Base-by-base conservation (phyloP, 2,113 vertebrate genomes). In the Ondatra zibethicus region DNA sequence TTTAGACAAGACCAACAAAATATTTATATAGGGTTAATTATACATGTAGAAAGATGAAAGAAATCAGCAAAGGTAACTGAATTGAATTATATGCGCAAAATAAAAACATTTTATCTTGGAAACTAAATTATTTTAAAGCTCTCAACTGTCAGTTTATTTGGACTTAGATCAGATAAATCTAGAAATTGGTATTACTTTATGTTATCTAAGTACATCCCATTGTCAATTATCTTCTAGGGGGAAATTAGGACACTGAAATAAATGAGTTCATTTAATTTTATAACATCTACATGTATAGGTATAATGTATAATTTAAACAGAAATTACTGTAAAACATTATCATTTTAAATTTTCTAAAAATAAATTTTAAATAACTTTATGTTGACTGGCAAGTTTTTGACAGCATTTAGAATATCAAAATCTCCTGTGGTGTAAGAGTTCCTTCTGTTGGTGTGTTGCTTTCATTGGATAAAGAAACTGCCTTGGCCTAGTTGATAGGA, bases 181-280 rank as follows among this genome's bases (percentile, higher is more conserved):
- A 39, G 16, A 33, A 95, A 87, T 19, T 14, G 13, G 6, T 68
- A 12, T 45, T 86, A 13, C 31, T 89, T 86, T 89, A 21, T 86
- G 55, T 50, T 2, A 52, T 8, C 25, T 95, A 75, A 68, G 1
- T 23, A n/a, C 13, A 87, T 66, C 65, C 2, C 70, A 10, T 90
- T 70, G 27, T 31, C 29, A 94, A 72, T n/a, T 5, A 78, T 73
- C 21, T 50, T 17, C 42, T 85, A 42, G 5, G 7, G 31, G 39
- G 5, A 11, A 90, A 88, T 88, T 77, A 76, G 50, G 75, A 87
- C 52, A 81, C 13, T 47, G 58, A 94, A 86, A 91, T 82, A 82
- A 93, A 70, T 25, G 10, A 52, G 5, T 90, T 68, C 81, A 61
- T n/a, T 76, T 76, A 91, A 39, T 75, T 58, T 76, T 61, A 6